Conservation (phyloP, 2,797 vertebrate genomes). For the Mus spretus region DNA sequence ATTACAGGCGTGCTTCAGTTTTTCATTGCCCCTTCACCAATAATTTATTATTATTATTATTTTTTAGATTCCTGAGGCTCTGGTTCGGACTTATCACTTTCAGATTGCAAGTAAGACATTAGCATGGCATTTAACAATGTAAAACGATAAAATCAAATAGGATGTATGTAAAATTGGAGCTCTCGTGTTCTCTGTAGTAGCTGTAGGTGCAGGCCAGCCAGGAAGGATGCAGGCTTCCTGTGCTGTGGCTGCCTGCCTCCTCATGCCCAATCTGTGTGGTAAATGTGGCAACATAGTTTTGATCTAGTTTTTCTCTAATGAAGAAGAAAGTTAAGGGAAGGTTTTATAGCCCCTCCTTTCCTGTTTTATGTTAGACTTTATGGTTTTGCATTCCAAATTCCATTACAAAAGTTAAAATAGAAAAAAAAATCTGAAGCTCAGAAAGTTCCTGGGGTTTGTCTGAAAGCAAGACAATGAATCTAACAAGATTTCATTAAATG, state of each 20-base stretch:
- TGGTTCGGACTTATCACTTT: not conserved
- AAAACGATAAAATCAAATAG: slow-evolving; percentile 4
- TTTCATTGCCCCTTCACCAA: not conserved
- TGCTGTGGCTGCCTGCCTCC: not conserved
- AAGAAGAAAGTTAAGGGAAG: slow-evolving; percentile 45
- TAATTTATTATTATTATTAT: not conserved
- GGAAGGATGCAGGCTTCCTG: not conserved
- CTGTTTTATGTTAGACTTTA: slow-evolving; percentile 63
- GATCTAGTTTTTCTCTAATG: slow-evolving; percentile 42
- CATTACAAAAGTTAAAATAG: slow-evolving; percentile 47
- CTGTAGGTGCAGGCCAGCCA: not conserved
- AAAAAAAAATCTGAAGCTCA: slow-evolving; percentile 50
- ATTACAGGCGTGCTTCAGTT: not conserved
- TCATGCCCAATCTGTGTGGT: not conserved
- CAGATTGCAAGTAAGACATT: not conserved
- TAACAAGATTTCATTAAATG: slow-evolving; percentile 47
- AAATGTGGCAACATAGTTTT: not conserved
- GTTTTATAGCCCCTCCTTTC: slow-evolving; percentile 7
- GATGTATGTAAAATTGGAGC: not conserved
- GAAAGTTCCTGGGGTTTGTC: slow-evolving; percentile 54
- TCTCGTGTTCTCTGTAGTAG: not conserved
- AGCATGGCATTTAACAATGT: not conserved
- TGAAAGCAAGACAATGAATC: slow-evolving; percentile 35
- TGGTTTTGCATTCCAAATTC: slow-evolving; percentile 54
- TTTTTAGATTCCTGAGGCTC: not conserved